Base-by-base conservation (phyloP, 1,140 invertebrate genomes). In the Bombus consobrinus region DNA sequence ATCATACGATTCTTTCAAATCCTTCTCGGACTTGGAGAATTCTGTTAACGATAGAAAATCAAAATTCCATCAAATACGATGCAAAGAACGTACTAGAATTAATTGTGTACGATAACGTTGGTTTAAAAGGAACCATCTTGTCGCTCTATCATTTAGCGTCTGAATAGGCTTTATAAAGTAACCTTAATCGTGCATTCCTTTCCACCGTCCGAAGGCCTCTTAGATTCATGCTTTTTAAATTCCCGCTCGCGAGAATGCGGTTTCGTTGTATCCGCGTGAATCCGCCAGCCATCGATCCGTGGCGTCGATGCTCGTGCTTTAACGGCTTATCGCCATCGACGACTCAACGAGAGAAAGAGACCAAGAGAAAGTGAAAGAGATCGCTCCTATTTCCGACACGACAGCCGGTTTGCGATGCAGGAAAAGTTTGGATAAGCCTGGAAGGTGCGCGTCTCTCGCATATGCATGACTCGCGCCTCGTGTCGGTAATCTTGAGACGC, bases 401-500 rank as follows among this genome's bases (percentile, higher is more conserved):
- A 6, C 22, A 9, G 12, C 22, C 59, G n/a, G 47, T 79, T 68
- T 53, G 37, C 62, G n/a, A 15, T 28, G 62, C 5, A 15, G 74
- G 15, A 83, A 75, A 41, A 47, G 15, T 73, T 41, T 39, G 37
- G 41, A 78, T 59, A 32, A 34, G 41, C 68, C 32, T 66, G 15
- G 25, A 18, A 81, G n/a, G 28, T 59, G 32, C 41, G 28, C 37
- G 39, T 22, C 53, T 32, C n/a, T 72, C 66, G 53, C 68, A 39
- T 81, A 68, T 80, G 78, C 73, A 73, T 57, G 76, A 81, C 57
- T 59, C n/a, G 22, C 34, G 22, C 25, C 64, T 64, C 57, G 32
- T n/a, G 28, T 3, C 34, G 41, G 47, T 32, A 72, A 88, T 81
- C 68, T 74, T 41, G 69, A 76, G 53, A 86, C 68, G 43, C 66